These are phyloP conservation scores for Penaeus monodon DNA, from an alignment of 2,888 invertebrate genomes.

Conservation along the genomic window DNA sequence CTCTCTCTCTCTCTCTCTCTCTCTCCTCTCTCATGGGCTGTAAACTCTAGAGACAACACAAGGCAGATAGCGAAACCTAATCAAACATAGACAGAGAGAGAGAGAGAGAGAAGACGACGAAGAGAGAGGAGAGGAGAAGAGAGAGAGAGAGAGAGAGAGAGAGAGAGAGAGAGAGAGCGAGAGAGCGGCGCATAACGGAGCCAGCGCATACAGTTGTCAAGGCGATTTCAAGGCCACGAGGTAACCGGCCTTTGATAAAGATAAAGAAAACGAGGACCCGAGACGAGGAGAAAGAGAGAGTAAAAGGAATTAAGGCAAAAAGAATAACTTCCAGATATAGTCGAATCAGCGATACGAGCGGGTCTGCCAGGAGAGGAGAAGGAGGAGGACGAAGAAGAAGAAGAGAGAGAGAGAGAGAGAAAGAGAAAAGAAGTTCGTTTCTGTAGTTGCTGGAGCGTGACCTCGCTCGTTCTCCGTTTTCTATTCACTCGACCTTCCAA, in stretches of 20 bases:
- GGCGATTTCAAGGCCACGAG: neutral
- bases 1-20: no score
- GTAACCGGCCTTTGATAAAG: neutral
- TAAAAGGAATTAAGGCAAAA: neutral
- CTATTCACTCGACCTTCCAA: no score
- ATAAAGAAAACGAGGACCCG: neutral
- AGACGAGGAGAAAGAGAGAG: neutral
- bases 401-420: neutral
- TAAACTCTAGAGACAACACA: no score
- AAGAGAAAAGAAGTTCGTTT: neutral
- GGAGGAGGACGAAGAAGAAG: neutral
- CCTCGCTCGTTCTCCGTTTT: no score
- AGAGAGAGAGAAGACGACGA: neutral
- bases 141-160: constrained; percentile 18
- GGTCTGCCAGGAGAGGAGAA: neutral
- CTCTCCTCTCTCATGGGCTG: no score
- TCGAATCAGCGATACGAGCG: neutral
- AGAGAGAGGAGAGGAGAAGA: constrained; percentile 10
- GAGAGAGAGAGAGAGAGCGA: constrained; percentile 17
- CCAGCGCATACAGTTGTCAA: neutral
- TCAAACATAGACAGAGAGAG: neutral
- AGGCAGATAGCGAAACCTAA: no score
- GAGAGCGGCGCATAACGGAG: neutral
- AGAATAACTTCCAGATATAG: neutral
- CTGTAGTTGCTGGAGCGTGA: no score